Base-by-base conservation (phyloP, 2,113 vertebrate species). In the Microtus oregoni region DNA sequence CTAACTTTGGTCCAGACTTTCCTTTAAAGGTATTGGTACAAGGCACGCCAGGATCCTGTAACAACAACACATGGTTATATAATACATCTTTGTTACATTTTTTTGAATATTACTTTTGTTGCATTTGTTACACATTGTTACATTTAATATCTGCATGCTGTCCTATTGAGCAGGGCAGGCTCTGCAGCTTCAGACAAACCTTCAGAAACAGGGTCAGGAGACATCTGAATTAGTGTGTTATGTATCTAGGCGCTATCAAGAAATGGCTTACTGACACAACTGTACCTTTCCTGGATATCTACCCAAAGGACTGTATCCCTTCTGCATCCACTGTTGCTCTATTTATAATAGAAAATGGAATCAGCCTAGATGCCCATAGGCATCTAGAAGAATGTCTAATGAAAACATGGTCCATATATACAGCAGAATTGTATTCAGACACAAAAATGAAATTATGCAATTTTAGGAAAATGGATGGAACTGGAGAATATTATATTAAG, bases 1-100 rank as follows among this genome's bases (percentile, higher is more conserved):
- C 17, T 86, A 30, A 73, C 89, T 85, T 96, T 96, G 82, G 44
- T 79, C 30, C 50, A 94, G 52, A 41, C 93, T 95, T 89, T 86
- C 91, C 89, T 67, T 70, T 81, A 90, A 95, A 89, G 72, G 78
- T 10, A 76, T 47, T 63, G n/a, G 30, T 32, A 47, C 44, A 4
- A 61, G 70, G 52, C 89, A 86, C n/a, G 55, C 90, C 86, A 50
- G 67, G n/a, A 44, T 63, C 35, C 35, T 44, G 20, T 55, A 41
- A 79, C 4, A 35, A 11, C 30, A 82, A 12, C 24, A 44, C 0
- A 35, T 19, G 3, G 4, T 7, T 70, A 1, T 7, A 12, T 41
- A 58, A 26, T 8, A 2, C 52, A 7, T 26, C 32, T 78, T 73
- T 72, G 30, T 72, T 38, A 38, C 70, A 72, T 72, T 38, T 20